Conservation (phyloP, 2,888 invertebrate species). For the Colostygia pectinataria region DNA sequence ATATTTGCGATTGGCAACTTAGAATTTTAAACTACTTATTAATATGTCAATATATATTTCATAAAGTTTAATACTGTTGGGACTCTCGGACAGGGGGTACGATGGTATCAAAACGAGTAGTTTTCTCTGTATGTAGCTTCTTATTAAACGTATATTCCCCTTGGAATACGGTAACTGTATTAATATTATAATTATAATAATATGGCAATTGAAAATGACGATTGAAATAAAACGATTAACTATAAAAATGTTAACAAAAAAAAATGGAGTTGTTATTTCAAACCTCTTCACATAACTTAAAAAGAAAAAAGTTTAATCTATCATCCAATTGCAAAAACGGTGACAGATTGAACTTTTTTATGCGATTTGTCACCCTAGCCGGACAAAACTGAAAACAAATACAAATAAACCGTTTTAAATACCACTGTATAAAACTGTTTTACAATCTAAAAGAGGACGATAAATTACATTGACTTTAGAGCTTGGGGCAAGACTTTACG, state of each 20-base stretch:
- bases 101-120: slow-evolving; percentile 75
- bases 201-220: slow-evolving; percentile 75
- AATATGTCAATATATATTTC: slow-evolving; percentile 70
- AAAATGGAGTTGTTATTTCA: slow-evolving; percentile 36
- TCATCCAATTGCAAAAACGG: too few species aligned
- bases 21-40: slow-evolving; percentile 68
- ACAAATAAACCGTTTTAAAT: neutral
- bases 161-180: slow-evolving; percentile 64
- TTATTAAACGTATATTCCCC: slow-evolving; percentile 68
- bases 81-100: slow-evolving; percentile 73
- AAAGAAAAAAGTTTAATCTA: too few species aligned
- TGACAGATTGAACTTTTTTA: too few species aligned
- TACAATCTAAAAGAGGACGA: neutral
- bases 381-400: neutral
- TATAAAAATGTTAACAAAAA: slow-evolving; percentile 73
- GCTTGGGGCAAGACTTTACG: slow-evolving; percentile 4
- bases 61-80: slow-evolving; percentile 59
- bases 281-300: slow-evolving; percentile 1
- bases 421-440: neutral
- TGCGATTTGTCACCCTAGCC: too few species aligned
- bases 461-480: slow-evolving; percentile 10
- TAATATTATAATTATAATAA: slow-evolving; percentile 50
- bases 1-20: slow-evolving; percentile 81
- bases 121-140: slow-evolving; percentile 77
- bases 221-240: slow-evolving; percentile 62